These are phyloP conservation scores for Chelmon rostratus DNA, from an alignment of 2,797 vertebrate genomes.

Conservation along the genomic window DNA sequence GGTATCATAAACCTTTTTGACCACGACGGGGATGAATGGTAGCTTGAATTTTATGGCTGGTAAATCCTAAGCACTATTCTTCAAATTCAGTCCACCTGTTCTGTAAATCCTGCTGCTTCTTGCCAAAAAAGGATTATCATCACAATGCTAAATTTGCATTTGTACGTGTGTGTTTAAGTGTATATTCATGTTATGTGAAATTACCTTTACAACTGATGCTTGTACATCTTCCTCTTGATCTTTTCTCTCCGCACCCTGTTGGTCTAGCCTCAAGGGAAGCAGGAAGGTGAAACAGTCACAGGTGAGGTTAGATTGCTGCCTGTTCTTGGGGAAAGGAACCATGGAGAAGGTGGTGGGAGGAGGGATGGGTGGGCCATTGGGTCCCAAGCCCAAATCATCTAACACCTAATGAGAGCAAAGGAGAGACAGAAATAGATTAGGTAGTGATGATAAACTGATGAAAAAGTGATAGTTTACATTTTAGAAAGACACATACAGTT, in stretches of 20 bases:
- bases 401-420: conserved; percentile 84
- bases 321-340: conserved; percentile 83
- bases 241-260: conserved; percentile 77
- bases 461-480: not conserved
- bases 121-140: not conserved
- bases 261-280: conserved; percentile 48
- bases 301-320: conserved; percentile 50
- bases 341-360: conserved; percentile 85
- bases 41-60: not conserved
- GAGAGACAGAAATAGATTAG: not conserved
- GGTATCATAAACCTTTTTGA: not conserved
- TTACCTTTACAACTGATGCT: conserved; percentile 74
- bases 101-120: not conserved
- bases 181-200: not conserved
- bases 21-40: not conserved
- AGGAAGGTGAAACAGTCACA: conserved; percentile 86
- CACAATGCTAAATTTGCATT: not conserved
- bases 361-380: conserved; percentile 83
- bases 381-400: conserved; percentile 87
- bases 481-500: not conserved
- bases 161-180: not conserved
- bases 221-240: conserved; percentile 66
- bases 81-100: not conserved
- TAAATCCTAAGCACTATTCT: not conserved
- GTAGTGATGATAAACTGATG: not conserved